These are phyloP conservation scores for Diabrotica undecimpunctata DNA, from an alignment of 1,140 invertebrate genomes.

Conservation along the genomic window DNA sequence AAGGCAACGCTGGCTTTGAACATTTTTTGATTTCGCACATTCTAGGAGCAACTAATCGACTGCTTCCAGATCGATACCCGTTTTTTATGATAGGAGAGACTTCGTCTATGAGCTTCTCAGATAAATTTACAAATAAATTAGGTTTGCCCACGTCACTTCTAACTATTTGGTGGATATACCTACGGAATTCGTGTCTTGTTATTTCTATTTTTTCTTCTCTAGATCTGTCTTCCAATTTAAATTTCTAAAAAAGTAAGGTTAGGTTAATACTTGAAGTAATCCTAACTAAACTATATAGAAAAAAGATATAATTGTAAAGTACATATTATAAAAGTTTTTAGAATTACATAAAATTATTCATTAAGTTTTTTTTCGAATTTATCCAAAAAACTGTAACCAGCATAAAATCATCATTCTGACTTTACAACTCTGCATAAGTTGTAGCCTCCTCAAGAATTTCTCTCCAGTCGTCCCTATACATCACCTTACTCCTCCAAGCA, in stretches of 20 bases:
- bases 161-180: conserved; percentile 42
- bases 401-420: too few relatives aligned
- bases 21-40: conserved; percentile 50
- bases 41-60: conserved; percentile 32
- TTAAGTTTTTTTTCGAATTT: too few relatives aligned
- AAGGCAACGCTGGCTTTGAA: conserved; percentile 67
- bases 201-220: conserved; percentile 46
- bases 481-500: too few relatives aligned
- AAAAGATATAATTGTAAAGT: too few relatives aligned
- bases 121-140: conserved; percentile 30
- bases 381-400: too few relatives aligned
- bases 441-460: too few relatives aligned
- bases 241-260: conserved; percentile 30
- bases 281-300: too few relatives aligned
- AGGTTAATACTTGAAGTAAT: not conserved
- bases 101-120: not conserved
- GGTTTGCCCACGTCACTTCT: conserved; percentile 41
- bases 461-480: too few relatives aligned
- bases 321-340: too few relatives aligned
- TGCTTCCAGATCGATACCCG: conserved; percentile 21
- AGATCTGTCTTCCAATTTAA: conserved; percentile 45
- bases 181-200: conserved; percentile 43
- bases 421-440: too few relatives aligned
- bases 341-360: too few relatives aligned
- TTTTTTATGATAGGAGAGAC: conserved; percentile 1